These are phyloP conservation scores for Poeciliopsis presidionis DNA, from an alignment of 2,797 vertebrate genomes.

Conservation along the genomic window DNA sequence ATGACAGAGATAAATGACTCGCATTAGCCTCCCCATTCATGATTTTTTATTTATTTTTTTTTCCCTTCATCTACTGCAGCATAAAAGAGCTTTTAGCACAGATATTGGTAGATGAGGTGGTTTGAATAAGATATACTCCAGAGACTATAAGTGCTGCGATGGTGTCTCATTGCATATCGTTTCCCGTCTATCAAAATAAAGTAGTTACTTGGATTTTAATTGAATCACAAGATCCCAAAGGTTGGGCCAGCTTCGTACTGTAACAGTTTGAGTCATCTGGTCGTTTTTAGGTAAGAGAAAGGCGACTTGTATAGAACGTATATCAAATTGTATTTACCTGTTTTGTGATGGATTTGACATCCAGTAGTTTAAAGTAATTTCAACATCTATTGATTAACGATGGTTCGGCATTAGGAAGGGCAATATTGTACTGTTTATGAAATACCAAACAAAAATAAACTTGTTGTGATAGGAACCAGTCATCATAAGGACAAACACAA, in stretches of 20 bases:
- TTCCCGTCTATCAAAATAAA: constrained; percentile 9
- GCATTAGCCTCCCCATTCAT: constrained; percentile 24
- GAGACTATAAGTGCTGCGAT: constrained; percentile 13
- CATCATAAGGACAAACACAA: background rate
- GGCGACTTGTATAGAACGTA: background rate
- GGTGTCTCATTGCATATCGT: constrained; percentile 30
- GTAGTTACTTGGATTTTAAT: constrained; percentile 29
- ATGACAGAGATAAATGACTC: constrained; percentile 50
- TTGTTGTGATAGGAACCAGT: background rate
- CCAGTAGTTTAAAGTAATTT: background rate
- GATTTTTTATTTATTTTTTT: background rate
- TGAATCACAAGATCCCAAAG: constrained; percentile 36
- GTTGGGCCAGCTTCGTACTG: background rate
- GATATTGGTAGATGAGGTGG: constrained; percentile 36
- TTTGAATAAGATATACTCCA: constrained; percentile 21
- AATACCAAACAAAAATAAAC: background rate
- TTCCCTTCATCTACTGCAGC: constrained; percentile 31
- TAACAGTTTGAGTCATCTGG: background rate
- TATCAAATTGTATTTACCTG: background rate
- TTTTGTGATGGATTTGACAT: background rate
- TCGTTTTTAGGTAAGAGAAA: background rate
- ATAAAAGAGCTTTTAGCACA: constrained; percentile 40
- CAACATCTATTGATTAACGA: background rate
- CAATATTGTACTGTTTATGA: background rate
- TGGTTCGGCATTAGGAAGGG: background rate